These are phyloP conservation scores for Eurytoma adleriae DNA, from an alignment of 2,888 invertebrate species.

Conservation along the genomic window DNA sequence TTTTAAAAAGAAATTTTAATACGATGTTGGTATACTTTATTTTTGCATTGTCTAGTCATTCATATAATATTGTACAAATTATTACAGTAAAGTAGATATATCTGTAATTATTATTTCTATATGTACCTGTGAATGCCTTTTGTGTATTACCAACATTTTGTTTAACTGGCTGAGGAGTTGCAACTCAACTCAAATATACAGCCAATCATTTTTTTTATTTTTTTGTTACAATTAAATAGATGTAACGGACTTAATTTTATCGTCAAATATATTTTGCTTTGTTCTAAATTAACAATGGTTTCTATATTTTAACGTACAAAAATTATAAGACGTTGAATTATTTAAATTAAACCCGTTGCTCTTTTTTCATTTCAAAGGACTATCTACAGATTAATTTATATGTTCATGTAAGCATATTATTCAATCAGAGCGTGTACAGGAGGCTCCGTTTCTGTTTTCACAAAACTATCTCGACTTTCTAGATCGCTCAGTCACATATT, in stretches of 20 bases:
- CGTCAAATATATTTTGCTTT: constrained; percentile 63
- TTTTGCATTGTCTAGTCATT: constrained; percentile 69
- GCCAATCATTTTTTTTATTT: constrained; percentile 22
- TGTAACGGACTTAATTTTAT: constrained; percentile 60
- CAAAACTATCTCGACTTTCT: constrained; percentile 60
- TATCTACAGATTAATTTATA: constrained; percentile 72
- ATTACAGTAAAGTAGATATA: constrained; percentile 75
- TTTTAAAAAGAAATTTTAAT: constrained; percentile 56
- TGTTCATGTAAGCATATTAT: constrained; percentile 67
- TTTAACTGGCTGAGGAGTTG: constrained; percentile 67
- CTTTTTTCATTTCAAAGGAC: constrained; percentile 61
- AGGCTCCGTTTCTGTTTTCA: constrained; percentile 64
- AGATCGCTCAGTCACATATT: constrained; percentile 43
- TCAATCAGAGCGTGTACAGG: constrained; percentile 59
- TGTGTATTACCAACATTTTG: constrained; percentile 70
- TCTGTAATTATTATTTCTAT: constrained; percentile 67
- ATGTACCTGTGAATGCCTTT: constrained; percentile 71
- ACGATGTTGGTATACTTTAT: constrained; percentile 76
- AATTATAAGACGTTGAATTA: constrained; percentile 71
- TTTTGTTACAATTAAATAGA: constrained; percentile 58
- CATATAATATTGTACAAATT: constrained; percentile 76
- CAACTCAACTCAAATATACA: constrained; percentile 53
- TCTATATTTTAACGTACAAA: constrained; percentile 73
- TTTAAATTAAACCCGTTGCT: constrained; percentile 72
- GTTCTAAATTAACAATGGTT: constrained; percentile 68